These are phyloP conservation scores for Heterocephalus glaber DNA, from an alignment of 2,113 vertebrate species.

Conservation along the genomic window DNA sequence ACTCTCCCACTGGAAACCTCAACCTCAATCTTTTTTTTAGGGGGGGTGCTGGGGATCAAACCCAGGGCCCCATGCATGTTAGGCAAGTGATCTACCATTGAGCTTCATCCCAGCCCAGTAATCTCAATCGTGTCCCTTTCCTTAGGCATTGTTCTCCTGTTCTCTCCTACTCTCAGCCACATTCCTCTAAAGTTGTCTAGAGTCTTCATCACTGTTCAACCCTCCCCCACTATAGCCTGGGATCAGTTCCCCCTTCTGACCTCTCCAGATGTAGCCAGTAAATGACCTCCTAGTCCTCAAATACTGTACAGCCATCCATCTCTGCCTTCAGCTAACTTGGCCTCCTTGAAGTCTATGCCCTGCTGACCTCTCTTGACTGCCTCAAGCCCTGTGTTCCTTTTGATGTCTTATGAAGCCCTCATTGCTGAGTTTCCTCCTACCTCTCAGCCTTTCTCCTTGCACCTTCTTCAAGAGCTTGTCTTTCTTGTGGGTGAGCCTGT, in stretches of 20 bases:
- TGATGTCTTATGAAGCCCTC: not conserved
- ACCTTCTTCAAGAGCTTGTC: slow-evolving; percentile 26
- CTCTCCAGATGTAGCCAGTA: not conserved
- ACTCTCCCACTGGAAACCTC: not conserved
- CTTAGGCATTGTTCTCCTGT: not conserved
- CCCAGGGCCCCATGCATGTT: not conserved
- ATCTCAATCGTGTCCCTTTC: not conserved
- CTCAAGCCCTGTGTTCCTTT: not conserved
- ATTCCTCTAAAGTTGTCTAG: not conserved
- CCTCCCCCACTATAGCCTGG: not conserved
- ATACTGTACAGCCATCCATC: not conserved
- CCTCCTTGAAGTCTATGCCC: not conserved
- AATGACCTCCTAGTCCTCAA: not conserved
- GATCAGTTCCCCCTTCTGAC: not conserved
- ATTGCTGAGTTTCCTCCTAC: not conserved
- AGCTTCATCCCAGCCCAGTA: not conserved
- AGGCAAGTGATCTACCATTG: not conserved
- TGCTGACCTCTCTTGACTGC: not conserved
- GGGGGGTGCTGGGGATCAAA: not conserved
- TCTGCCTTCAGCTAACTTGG: not conserved
- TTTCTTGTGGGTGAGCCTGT: slow-evolving; percentile 3
- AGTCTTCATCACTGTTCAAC: not conserved
- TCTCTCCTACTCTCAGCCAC: not conserved
- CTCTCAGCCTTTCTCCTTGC: not conserved
- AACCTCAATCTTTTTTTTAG: not conserved